Percentiles rank a stretch among this genome's conserved stretches.
Evolutionary conservation across 2,113 vertebrate genomes (phyloP).

Genomic region (Psammodynastes pulverulentus): DNA sequence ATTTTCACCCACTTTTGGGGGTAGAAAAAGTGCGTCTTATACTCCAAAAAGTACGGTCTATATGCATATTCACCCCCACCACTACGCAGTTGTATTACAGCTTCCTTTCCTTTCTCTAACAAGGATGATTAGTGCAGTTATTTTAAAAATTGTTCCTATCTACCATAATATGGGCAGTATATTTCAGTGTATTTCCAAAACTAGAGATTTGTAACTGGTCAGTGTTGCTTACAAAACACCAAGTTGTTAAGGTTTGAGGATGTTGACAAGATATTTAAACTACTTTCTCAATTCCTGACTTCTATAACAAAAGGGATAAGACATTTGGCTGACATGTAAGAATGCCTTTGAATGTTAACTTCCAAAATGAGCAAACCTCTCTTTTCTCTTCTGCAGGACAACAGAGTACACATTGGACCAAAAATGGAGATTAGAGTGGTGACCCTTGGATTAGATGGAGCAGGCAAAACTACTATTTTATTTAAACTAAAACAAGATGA

Average conservation of each 20-base stretch:
- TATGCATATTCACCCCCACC: neutral
- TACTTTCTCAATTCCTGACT: neutral
- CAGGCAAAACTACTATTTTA: constrained; percentile 97
- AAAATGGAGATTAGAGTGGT: constrained; percentile 99
- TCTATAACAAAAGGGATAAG: neutral
- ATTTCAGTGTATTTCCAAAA: neutral
- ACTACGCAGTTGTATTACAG: neutral
- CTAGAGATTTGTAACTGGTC: neutral
- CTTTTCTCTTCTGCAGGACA: constrained; percentile 77
- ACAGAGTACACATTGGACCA: constrained; percentile 96
- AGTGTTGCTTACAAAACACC: neutral
- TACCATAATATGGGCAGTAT: neutral
- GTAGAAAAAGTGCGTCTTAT: too few relatives aligned
- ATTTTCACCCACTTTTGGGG: too few relatives aligned
- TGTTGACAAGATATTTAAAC: neutral
- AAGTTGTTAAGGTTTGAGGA: neutral
- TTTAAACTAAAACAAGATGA: constrained; percentile 98
- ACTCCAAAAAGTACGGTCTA: too few relatives aligned
- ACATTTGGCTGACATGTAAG: neutral
- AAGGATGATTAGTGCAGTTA: neutral
- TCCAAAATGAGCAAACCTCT: neutral
- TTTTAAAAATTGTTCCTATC: neutral
- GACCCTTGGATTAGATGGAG: constrained; percentile 91
- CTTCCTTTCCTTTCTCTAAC: neutral
- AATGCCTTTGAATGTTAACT: neutral